Percentiles rank a stretch among this genome's conserved stretches.
These are phyloP conservation scores for Panthera leo DNA, from an alignment of 2,113 vertebrate genomes.

Conservation along the genomic window DNA sequence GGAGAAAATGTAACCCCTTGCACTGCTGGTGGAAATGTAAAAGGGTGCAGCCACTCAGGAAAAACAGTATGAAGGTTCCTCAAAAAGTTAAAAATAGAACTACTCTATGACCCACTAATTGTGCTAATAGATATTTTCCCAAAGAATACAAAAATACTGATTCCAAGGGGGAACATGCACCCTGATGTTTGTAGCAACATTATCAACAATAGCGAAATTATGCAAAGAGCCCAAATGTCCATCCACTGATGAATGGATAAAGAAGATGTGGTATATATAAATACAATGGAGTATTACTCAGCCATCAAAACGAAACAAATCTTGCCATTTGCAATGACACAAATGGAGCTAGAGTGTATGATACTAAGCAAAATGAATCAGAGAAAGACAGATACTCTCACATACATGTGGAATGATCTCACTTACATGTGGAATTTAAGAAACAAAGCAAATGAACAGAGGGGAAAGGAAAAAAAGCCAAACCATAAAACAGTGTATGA, in stretches of 20 bases:
- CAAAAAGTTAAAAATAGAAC: neutral
- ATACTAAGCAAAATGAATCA: too few relatives aligned
- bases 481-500: neutral
- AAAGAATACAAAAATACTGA: neutral
- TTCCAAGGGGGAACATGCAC: neutral
- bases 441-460: neutral
- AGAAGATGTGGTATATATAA: neutral
- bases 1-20: neutral
- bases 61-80: neutral
- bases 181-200: neutral
- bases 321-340: too few relatives aligned
- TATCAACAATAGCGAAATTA: neutral
- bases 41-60: neutral
- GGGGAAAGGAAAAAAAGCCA: neutral
- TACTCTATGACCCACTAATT: neutral
- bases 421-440: too few relatives aligned
- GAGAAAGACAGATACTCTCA: too few relatives aligned
- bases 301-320: too few relatives aligned
- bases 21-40: neutral
- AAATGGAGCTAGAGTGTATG: too few relatives aligned
- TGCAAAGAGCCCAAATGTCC: neutral
- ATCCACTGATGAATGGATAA: neutral
- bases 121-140: neutral
- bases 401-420: too few relatives aligned
- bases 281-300: too few relatives aligned